These are phyloP conservation scores for Drosophila rhopaloa DNA, from an alignment of 1,140 invertebrate genomes.

Conservation along the genomic window DNA sequence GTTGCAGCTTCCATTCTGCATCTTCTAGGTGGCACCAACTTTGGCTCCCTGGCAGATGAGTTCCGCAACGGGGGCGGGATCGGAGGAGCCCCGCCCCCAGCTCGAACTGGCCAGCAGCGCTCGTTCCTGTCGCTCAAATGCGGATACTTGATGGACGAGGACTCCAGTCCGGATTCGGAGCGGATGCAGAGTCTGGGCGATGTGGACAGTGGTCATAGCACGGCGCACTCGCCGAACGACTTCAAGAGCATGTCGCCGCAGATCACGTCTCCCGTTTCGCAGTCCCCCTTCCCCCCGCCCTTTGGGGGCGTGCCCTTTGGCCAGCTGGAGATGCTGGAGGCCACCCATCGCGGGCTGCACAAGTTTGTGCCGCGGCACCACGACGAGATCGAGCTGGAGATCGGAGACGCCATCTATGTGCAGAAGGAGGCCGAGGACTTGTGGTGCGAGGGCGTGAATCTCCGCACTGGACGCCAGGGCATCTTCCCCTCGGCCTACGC, in stretches of 20 bases:
- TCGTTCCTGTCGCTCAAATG: conserved; percentile 91
- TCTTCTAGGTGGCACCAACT: conserved; percentile 74
- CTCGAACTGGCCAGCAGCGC: conserved; percentile 72
- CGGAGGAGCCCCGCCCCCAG: conserved; percentile 17
- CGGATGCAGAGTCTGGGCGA: conserved; percentile 90
- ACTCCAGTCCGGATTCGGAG: conserved; percentile 94
- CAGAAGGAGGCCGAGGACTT: conserved; percentile 98
- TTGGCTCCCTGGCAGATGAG: conserved; percentile 89
- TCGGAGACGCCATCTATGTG: conserved; percentile 98
- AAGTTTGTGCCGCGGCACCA: conserved; percentile 97
- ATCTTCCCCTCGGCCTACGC: conserved; percentile 99
- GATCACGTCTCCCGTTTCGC: conserved; percentile 85
- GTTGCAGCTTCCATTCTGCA: conserved; percentile 84
- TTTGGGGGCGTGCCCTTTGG: conserved; percentile 90
- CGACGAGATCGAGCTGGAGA: conserved; percentile 98
- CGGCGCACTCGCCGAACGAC: conserved; percentile 94
- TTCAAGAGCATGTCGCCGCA: conserved; percentile 93
- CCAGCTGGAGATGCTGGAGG: conserved; percentile 94
- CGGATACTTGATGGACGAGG: conserved; percentile 90
- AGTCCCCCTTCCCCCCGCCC: conserved; percentile 85
- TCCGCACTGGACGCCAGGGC: conserved; percentile 95
- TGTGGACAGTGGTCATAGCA: conserved; percentile 94
- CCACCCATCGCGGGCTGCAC: conserved; percentile 97
- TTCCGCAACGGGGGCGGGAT: conserved; percentile 84
- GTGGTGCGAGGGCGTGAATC: conserved; percentile 99